Conservation (phyloP, 2,888 invertebrate genomes). For the Nomada fabriciana region DNA sequence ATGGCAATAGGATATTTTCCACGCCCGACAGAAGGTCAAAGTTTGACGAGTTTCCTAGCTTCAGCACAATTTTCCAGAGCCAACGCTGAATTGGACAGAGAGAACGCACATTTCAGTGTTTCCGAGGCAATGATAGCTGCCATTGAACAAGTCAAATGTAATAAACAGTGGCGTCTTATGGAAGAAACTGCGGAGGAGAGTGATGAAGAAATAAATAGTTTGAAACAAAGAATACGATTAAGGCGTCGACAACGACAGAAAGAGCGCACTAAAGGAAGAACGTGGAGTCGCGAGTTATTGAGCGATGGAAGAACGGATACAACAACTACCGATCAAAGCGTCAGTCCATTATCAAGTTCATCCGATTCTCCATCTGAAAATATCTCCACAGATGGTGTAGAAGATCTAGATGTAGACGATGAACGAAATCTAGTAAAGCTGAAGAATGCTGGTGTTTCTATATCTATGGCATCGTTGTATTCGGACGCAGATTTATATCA, state of each 20-base stretch:
- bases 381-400: constrained; percentile 85
- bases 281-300: constrained; percentile 79
- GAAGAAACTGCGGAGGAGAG: constrained; percentile 87
- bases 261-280: constrained; percentile 79
- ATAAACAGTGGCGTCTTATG: constrained; percentile 84
- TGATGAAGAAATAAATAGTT: constrained; percentile 88
- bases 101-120: constrained; percentile 94
- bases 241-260: constrained; percentile 86
- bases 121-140: constrained; percentile 94
- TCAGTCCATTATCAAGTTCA: constrained; percentile 86
- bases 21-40: constrained; percentile 88
- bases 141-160: constrained; percentile 90
- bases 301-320: constrained; percentile 85
- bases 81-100: constrained; percentile 92
- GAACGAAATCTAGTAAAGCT: constrained; percentile 84
- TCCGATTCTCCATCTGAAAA: constrained; percentile 84
- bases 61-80: constrained; percentile 89
- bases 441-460: constrained; percentile 84
- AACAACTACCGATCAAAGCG: constrained; percentile 86
- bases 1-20: constrained; percentile 88
- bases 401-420: constrained; percentile 85
- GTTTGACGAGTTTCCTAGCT: constrained; percentile 89
- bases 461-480: constrained; percentile 88
- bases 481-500: constrained; percentile 86
- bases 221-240: constrained; percentile 88